These are phyloP conservation scores for Xyrauchen texanus DNA, from an alignment of 2,113 vertebrate species.

Conservation along the genomic window DNA sequence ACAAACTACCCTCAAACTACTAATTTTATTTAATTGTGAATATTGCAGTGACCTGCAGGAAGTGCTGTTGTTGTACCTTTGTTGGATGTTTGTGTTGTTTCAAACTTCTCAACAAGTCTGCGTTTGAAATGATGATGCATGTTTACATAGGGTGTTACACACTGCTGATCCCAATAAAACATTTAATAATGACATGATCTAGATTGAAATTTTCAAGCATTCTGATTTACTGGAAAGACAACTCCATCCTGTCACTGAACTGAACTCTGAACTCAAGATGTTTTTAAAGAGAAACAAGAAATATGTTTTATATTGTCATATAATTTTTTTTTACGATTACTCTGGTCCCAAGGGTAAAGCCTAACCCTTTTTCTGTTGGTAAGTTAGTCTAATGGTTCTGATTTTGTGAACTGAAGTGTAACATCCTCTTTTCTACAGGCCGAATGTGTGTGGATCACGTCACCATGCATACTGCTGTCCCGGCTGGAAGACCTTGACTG, in stretches of 20 bases:
- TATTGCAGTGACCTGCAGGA: background rate
- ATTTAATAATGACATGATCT: background rate
- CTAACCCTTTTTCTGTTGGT: too few relatives aligned
- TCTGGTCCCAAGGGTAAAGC: too few relatives aligned
- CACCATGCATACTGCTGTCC: constrained; percentile 96
- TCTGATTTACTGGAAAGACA: too few relatives aligned
- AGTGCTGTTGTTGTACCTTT: background rate
- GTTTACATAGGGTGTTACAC: background rate
- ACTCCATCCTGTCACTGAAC: too few relatives aligned
- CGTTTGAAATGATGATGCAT: background rate
- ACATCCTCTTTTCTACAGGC: constrained; percentile 71
- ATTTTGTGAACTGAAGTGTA: background rate
- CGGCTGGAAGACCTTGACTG: constrained; percentile 97
- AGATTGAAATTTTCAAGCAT: background rate
- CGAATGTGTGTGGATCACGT: constrained; percentile 95
- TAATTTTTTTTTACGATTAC: too few relatives aligned
- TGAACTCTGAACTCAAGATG: too few relatives aligned
- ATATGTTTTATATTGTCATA: too few relatives aligned
- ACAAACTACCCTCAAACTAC: too few relatives aligned
- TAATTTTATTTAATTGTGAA: background rate
- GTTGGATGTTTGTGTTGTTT: background rate
- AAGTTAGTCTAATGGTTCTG: background rate
- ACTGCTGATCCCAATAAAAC: background rate
- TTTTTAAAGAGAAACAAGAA: too few relatives aligned
- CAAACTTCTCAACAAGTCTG: too few relatives aligned